Evolutionary conservation across 2,888 invertebrate species (phyloP).

Genomic region (Mechanitis messenoides): DNA sequence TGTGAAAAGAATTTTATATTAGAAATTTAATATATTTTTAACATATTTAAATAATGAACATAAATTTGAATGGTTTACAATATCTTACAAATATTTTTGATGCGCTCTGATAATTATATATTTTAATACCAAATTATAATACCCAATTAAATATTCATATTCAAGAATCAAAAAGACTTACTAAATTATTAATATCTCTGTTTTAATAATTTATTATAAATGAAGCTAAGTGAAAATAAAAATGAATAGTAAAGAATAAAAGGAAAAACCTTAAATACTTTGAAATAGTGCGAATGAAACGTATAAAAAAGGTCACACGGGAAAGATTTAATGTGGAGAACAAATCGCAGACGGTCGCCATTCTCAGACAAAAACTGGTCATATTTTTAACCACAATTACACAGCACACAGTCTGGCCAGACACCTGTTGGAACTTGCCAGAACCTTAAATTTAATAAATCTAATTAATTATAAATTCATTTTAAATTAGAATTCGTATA

Average conservation of each 20-base stretch:
- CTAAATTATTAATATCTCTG: background rate
- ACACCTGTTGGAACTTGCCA: slow-evolving; percentile 48
- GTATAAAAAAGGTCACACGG: slow-evolving; percentile 30
- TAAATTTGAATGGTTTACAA: too few species aligned
- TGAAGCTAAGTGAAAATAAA: background rate
- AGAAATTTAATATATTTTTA: too few species aligned
- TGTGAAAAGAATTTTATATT: too few species aligned
- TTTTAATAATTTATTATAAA: background rate
- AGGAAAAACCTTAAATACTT: slow-evolving; percentile 11
- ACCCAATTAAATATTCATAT: too few species aligned
- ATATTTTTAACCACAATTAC: slow-evolving; percentile 57
- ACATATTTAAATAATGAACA: too few species aligned
- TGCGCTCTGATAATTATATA: too few species aligned
- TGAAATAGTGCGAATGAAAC: slow-evolving; percentile 24
- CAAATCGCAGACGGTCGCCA: slow-evolving; percentile 26
- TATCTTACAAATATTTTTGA: too few species aligned
- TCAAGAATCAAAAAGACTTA: too few species aligned
- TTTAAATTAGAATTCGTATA: background rate
- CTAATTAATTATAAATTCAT: background rate
- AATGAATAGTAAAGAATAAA: background rate
- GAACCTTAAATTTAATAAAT: slow-evolving; percentile 7
- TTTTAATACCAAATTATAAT: too few species aligned
- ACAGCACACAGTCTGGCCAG: slow-evolving; percentile 35
- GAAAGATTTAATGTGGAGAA: slow-evolving; percentile 36
- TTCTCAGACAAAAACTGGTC: slow-evolving; percentile 33